phyloP scores from a whole-genome alignment of 2,797 vertebrate genomes.

The Carapus acus region DNA sequence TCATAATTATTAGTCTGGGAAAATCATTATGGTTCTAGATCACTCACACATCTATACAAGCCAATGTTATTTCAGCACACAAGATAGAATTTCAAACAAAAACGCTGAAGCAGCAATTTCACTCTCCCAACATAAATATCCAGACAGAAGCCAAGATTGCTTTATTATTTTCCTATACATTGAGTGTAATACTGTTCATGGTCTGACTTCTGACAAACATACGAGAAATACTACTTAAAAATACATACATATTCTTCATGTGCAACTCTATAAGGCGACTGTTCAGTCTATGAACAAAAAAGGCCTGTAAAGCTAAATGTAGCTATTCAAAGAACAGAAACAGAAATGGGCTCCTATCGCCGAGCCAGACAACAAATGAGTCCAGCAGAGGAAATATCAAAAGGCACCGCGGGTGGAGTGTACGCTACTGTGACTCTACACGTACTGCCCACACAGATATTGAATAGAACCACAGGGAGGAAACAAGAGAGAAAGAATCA shows the following conservation, averaged over 20 bases:
- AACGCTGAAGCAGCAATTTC: conserved; percentile 1
- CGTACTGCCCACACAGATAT: too few species aligned
- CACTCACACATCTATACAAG: too few species aligned
- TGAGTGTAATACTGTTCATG: conserved; percentile 52
- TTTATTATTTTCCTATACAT: conserved; percentile 20
- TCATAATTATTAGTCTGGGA: too few species aligned
- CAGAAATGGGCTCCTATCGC: conserved; percentile 25
- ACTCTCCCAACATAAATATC: too few species aligned
- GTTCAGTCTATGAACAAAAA: conserved; percentile 30
- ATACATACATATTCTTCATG: conserved; percentile 36
- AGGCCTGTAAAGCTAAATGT: conserved; percentile 4
- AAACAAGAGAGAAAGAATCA: conserved; percentile 3
- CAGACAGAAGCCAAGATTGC: conserved; percentile 9
- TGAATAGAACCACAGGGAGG: neutral
- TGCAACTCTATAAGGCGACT: conserved; percentile 30
- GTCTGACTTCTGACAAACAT: conserved; percentile 38
- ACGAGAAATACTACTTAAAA: conserved; percentile 22
- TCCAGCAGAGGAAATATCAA: conserved; percentile 11
- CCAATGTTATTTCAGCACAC: neutral
- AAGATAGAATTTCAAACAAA: conserved; percentile 9
- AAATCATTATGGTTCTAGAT: conserved; percentile 53
- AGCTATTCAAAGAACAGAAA: conserved; percentile 21
- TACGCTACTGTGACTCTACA: too few species aligned
- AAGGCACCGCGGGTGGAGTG: conserved; percentile 47
- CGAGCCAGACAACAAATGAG: neutral